A percentile compares a stretch with the other conserved stretches of the same genome.
These are phyloP conservation scores for Drosophila miranda DNA, from an alignment of 1,140 invertebrate species.

Conservation along the genomic window DNA sequence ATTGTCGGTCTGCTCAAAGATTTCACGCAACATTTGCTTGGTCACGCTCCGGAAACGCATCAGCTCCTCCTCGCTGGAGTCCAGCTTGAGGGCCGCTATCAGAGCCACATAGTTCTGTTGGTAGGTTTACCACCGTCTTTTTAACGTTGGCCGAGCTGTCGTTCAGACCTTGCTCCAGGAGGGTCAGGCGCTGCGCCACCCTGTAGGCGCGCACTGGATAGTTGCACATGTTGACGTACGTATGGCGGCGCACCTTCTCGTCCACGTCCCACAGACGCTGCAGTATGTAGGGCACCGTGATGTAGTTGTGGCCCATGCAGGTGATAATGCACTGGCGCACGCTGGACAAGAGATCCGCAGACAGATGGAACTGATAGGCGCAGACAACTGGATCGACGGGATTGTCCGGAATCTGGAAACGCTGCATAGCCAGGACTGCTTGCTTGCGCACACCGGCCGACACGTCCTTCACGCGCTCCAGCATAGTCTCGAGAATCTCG, in stretches of 20 bases:
- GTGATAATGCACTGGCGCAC: constrained; percentile 88
- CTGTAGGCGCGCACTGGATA: constrained; percentile 86
- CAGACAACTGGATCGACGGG: no score
- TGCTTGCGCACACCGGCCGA: constrained; percentile 88
- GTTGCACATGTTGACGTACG: constrained; percentile 88
- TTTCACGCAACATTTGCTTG: constrained; percentile 81
- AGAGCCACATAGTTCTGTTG: constrained; percentile 86
- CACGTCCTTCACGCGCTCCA: constrained; percentile 85
- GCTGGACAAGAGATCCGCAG: constrained; percentile 88
- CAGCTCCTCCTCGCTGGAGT: constrained; percentile 83
- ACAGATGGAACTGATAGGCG: no score
- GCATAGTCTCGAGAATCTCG: constrained; percentile 88
- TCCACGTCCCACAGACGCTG: constrained; percentile 89
- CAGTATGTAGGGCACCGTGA: constrained; percentile 87
- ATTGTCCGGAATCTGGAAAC: constrained; percentile 91
- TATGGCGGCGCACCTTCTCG: constrained; percentile 88
- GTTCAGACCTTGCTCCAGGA: constrained; percentile 87
- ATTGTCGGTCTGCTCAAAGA: constrained; percentile 53
- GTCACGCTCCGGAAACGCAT: constrained; percentile 72
- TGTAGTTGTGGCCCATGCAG: constrained; percentile 86
- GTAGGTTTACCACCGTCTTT: constrained; percentile 83
- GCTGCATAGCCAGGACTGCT: constrained; percentile 89
- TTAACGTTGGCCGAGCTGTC: constrained; percentile 85
- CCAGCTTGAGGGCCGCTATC: constrained; percentile 86
- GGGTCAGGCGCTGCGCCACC: constrained; percentile 86